Evolutionary conservation across 2,888 invertebrate genomes (phyloP).

Genomic region (Drosophila cracens): DNA sequence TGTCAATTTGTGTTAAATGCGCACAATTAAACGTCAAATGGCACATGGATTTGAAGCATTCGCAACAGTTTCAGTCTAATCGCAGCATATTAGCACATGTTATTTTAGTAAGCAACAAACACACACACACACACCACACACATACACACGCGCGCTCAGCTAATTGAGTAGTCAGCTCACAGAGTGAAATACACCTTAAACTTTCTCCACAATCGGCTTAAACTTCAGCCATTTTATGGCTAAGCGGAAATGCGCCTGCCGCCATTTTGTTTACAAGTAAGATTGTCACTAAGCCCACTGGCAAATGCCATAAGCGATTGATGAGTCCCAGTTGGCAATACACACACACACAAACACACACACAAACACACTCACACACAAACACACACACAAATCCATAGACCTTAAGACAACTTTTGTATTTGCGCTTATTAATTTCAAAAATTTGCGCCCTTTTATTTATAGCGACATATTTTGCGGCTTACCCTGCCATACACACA

Average conservation of each 20-base stretch:
- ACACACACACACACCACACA: not conserved
- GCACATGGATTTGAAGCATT: slow-evolving; percentile 34
- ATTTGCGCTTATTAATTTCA: slow-evolving; percentile 74
- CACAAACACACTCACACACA: slow-evolving; percentile 1
- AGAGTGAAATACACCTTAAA: slow-evolving; percentile 12
- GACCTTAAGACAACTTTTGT: slow-evolving; percentile 9
- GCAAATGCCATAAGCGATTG: slow-evolving; percentile 58
- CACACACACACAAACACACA: not conserved
- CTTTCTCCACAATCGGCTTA: slow-evolving; percentile 16
- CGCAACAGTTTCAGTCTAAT: slow-evolving; percentile 53
- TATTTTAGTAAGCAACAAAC: slow-evolving; percentile 5
- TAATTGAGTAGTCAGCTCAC: slow-evolving; percentile 41
- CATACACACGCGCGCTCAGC: slow-evolving; percentile 2
- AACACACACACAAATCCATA: slow-evolving; percentile 2
- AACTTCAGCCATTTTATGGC: slow-evolving; percentile 47
- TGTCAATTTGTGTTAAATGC: slow-evolving; percentile 74
- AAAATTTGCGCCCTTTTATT: slow-evolving; percentile 60
- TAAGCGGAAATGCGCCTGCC: slow-evolving; percentile 44
- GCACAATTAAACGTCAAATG: slow-evolving; percentile 75
- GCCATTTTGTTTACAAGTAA: slow-evolving; percentile 54
- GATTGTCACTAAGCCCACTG: slow-evolving; percentile 50
- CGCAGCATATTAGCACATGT: slow-evolving; percentile 66
- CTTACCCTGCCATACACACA: slow-evolving; percentile 38
- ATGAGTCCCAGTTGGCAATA: slow-evolving; percentile 44
- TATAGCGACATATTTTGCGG: slow-evolving; percentile 61